Percentiles rank a stretch among this genome's conserved stretches.
phyloP scores from a whole-genome alignment of 1,140 invertebrate species.

The Sycobia sp. region DNA sequence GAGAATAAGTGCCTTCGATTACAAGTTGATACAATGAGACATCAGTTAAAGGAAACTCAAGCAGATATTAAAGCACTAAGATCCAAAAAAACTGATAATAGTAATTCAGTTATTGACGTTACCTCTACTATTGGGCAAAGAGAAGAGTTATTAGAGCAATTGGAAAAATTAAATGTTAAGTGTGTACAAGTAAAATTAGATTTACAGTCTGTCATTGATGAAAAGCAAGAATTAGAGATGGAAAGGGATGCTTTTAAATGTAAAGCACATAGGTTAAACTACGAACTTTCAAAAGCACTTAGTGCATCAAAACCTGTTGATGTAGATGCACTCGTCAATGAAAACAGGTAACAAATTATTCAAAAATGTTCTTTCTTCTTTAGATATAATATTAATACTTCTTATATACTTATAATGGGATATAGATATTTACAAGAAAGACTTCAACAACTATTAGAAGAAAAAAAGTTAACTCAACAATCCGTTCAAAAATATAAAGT shows the following conservation, averaged over 20 bases:
- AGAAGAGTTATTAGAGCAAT: conserved; percentile 72
- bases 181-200: conserved; percentile 73
- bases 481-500: conserved; percentile 78
- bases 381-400: background rate
- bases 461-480: conserved; percentile 76
- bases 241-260: conserved; percentile 85
- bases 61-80: conserved; percentile 74
- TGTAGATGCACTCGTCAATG: conserved; percentile 79
- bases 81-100: conserved; percentile 47
- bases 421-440: conserved; percentile 78
- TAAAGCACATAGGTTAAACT: conserved; percentile 83
- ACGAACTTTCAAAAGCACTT: conserved; percentile 78
- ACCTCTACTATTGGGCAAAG: conserved; percentile 63
- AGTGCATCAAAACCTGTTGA: conserved; percentile 71
- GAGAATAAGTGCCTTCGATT: conserved; percentile 71
- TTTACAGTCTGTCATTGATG: conserved; percentile 78
- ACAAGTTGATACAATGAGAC: conserved; percentile 73
- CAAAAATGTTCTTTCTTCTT: background rate
- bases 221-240: conserved; percentile 82
- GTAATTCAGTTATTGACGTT: conserved; percentile 41
- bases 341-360: conserved; percentile 68
- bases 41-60: conserved; percentile 73
- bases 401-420: conserved; percentile 25
- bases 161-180: conserved; percentile 72
- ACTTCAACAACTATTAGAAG: conserved; percentile 78